These are phyloP conservation scores for Eledona agricola DNA, from an alignment of 2,888 invertebrate genomes.

Conservation along the genomic window DNA sequence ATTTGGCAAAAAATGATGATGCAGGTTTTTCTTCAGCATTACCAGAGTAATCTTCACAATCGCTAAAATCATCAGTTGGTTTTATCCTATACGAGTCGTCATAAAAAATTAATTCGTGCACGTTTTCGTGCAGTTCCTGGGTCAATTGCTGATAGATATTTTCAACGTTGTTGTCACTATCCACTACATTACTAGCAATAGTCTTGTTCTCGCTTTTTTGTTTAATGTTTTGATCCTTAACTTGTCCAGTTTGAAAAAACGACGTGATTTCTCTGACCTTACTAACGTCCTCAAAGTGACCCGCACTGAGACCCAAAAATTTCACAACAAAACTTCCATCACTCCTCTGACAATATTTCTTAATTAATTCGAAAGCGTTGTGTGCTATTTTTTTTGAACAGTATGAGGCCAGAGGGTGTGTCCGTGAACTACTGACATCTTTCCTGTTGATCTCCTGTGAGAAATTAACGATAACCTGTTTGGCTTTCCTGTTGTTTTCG, in stretches of 20 bases:
- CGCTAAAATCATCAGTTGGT: slow-evolving; percentile 7
- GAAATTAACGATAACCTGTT: slow-evolving; percentile 80
- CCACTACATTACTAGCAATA: slow-evolving; percentile 10
- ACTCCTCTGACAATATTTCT: slow-evolving; percentile 63
- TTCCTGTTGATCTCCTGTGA: slow-evolving; percentile 66
- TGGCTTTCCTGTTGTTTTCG: slow-evolving; percentile 84
- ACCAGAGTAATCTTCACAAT: slow-evolving; percentile 20
- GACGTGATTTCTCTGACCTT: slow-evolving; percentile 60
- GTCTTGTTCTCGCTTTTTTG: too few species aligned
- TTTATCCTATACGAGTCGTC: slow-evolving; percentile 31
- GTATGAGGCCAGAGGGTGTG: slow-evolving; percentile 68
- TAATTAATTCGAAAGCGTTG: slow-evolving; percentile 73
- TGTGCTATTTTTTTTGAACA: slow-evolving; percentile 73
- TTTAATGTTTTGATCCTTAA: too few species aligned
- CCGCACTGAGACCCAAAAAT: slow-evolving; percentile 79
- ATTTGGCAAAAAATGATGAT: slow-evolving; percentile 51
- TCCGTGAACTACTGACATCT: slow-evolving; percentile 73
- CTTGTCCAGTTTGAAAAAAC: slow-evolving; percentile 46
- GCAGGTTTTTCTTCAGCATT: slow-evolving; percentile 43
- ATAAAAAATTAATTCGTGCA: slow-evolving; percentile 38
- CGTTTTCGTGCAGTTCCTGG: slow-evolving; percentile 36
- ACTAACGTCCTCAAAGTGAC: slow-evolving; percentile 76
- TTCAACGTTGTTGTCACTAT: not conserved
- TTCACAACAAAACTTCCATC: slow-evolving; percentile 66
- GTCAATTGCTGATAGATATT: slow-evolving; percentile 37